Evolutionary conservation across 2,888 invertebrate genomes (phyloP).

Genomic region (Dioctria linearis): DNA sequence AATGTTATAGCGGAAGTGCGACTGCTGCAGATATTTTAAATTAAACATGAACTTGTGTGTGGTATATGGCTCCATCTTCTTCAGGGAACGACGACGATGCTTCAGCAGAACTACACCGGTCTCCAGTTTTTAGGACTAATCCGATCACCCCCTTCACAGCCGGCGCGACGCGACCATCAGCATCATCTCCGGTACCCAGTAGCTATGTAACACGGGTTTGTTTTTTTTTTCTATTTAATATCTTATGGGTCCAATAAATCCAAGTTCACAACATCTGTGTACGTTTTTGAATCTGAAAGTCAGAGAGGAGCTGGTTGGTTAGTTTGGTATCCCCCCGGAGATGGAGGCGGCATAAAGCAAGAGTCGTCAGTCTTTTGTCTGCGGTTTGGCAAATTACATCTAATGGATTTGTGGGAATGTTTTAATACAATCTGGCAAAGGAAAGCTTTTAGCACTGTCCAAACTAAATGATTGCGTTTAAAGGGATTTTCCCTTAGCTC

Average conservation of each 20-base stretch:
- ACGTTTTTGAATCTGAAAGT: conserved; percentile 12
- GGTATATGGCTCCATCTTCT: not conserved
- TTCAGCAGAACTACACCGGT: conserved; percentile 2
- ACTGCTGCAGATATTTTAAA: conserved; percentile 51
- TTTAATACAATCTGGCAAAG: conserved; percentile 43
- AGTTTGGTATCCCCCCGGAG: not conserved
- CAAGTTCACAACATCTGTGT: conserved; percentile 46
- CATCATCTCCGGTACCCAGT: not conserved
- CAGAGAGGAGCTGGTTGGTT: too few relatives aligned
- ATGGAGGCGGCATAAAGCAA: conserved; percentile 2
- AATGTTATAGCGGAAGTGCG: conserved; percentile 47
- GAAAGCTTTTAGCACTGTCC: conserved; percentile 31
- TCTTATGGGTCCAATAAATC: conserved; percentile 45
- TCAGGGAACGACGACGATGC: not conserved
- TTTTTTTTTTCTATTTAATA: conserved; percentile 37
- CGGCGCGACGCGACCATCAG: too few relatives aligned
- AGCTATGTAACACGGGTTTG: conserved; percentile 20
- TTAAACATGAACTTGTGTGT: conserved; percentile 48
- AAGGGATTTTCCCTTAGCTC: not conserved
- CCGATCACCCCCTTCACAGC: conserved; percentile 3
- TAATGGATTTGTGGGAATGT: conserved; percentile 37
- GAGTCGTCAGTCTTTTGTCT: conserved; percentile 44
- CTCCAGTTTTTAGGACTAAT: not conserved
- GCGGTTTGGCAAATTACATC: conserved; percentile 49
- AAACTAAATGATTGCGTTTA: too few relatives aligned